A percentile compares a stretch with the other conserved stretches of the same genome.
These are phyloP conservation scores for Stegophylla sp. DNA, from an alignment of 2,888 invertebrate genomes.

Conservation along the genomic window DNA sequence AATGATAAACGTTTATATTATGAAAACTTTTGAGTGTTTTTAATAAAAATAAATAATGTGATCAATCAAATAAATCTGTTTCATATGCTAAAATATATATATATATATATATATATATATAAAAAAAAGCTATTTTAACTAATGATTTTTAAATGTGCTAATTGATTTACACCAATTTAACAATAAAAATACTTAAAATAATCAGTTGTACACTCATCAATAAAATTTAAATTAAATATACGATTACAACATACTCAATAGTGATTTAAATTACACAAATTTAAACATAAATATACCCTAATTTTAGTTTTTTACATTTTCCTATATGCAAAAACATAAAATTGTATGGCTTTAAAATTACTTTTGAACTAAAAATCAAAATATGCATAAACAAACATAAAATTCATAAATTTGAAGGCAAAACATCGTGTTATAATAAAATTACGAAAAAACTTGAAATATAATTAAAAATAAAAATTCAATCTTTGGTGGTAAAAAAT, in stretches of 20 bases:
- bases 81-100: too few relatives aligned
- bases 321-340: conserved; percentile 23
- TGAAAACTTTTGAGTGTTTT: too few relatives aligned
- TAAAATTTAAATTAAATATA: conserved; percentile 4
- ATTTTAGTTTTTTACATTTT: background rate
- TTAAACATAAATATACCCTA: conserved; percentile 7
- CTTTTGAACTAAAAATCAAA: conserved; percentile 5
- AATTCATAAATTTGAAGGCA: background rate
- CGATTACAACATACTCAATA: conserved; percentile 26
- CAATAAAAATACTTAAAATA: conserved; percentile 1
- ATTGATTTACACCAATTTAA: background rate
- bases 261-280: conserved; percentile 22
- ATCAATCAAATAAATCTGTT: too few relatives aligned
- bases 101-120: background rate
- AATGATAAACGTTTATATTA: too few relatives aligned
- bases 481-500: conserved; percentile 51
- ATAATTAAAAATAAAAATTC: conserved; percentile 17
- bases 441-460: conserved; percentile 15
- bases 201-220: background rate
- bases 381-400: background rate
- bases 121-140: background rate
- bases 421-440: background rate
- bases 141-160: background rate
- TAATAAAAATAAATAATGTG: background rate
- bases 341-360: conserved; percentile 11